Percentiles rank a stretch among this genome's conserved stretches.
These are phyloP conservation scores for Baryphthengus martii DNA, from an alignment of 2,113 vertebrate species.

Conservation along the genomic window DNA sequence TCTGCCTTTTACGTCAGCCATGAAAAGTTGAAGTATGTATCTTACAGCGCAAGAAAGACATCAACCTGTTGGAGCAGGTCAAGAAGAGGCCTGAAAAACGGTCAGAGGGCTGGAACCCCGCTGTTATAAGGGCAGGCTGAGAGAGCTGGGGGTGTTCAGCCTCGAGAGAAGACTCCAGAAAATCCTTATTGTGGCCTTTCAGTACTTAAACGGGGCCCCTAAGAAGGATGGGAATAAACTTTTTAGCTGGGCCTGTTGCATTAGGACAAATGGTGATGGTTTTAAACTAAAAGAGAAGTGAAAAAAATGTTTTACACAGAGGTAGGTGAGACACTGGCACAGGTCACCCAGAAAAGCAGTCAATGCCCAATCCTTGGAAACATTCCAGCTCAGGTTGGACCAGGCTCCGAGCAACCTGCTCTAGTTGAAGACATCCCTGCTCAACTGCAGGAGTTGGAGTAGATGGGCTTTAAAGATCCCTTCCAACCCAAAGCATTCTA, in stretches of 20 bases:
- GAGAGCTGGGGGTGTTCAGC: neutral
- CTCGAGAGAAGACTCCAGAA: neutral
- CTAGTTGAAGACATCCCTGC: neutral
- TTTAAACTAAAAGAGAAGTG: neutral
- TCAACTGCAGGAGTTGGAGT: neutral
- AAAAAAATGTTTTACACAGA: neutral
- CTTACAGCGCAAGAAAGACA: neutral
- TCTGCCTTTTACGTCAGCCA: neutral
- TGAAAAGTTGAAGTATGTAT: neutral
- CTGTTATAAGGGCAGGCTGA: neutral
- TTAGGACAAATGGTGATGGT: neutral
- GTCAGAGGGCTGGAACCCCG: neutral
- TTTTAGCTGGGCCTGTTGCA: neutral
- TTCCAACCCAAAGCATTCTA: neutral
- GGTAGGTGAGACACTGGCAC: neutral
- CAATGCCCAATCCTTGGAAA: neutral
- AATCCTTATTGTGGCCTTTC: neutral
- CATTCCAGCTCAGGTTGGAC: too few relatives aligned
- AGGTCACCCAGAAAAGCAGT: neutral
- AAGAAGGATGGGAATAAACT: neutral
- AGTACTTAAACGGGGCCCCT: neutral
- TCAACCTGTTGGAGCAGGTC: neutral
- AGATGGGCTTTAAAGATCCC: neutral
- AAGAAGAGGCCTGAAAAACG: neutral
- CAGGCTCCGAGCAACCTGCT: too few relatives aligned